Conservation (phyloP, 1,140 invertebrate genomes). For the Trichonephila clavipes region DNA sequence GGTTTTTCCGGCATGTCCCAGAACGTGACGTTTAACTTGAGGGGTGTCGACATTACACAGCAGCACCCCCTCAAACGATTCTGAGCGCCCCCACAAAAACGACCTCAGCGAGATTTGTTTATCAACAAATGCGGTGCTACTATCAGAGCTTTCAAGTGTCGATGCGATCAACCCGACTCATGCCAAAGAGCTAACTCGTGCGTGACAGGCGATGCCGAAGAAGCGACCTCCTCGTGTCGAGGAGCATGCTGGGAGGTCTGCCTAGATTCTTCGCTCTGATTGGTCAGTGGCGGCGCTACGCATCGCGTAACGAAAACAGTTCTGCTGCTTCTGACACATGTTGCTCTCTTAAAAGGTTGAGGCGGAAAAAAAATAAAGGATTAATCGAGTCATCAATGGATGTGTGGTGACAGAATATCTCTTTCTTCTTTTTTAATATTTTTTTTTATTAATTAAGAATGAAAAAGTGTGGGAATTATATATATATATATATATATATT, state of each 20-base stretch:
- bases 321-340: slow-evolving; percentile 73
- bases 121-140: slow-evolving; percentile 35
- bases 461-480: background rate
- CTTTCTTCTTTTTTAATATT: background rate
- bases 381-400: slow-evolving; percentile 59
- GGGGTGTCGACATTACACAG: slow-evolving; percentile 64
- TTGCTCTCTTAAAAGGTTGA: slow-evolving; percentile 44
- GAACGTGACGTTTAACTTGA: slow-evolving; percentile 67
- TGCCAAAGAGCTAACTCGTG: slow-evolving; percentile 42
- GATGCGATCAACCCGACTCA: slow-evolving; percentile 43
- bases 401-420: slow-evolving; percentile 55
- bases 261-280: slow-evolving; percentile 52
- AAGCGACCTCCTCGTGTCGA: slow-evolving; percentile 50
- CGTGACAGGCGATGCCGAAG: slow-evolving; percentile 15
- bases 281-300: slow-evolving; percentile 66
- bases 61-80: background rate
- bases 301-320: slow-evolving; percentile 52
- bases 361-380: slow-evolving; percentile 5
- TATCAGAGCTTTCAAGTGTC: background rate
- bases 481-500: no score
- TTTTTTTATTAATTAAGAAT: background rate
- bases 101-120: background rate
- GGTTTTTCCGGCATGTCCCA: slow-evolving; percentile 65
- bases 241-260: slow-evolving; percentile 64
- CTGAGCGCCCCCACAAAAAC: background rate